phyloP scores from a whole-genome alignment of 2,888 invertebrate species.

The Trypoxylon attenuatum region DNA sequence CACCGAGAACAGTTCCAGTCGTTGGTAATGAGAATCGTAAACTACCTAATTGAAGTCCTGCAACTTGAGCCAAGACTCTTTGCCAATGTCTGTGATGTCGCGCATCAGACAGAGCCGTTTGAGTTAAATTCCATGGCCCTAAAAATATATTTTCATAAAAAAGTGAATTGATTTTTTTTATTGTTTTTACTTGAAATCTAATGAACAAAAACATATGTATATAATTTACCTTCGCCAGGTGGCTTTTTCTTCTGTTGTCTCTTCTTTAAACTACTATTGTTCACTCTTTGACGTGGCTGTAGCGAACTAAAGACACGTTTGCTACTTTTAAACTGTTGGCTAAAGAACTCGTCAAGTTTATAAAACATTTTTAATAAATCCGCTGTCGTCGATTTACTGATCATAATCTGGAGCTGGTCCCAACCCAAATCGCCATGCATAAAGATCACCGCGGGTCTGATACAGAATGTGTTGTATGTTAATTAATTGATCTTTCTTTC shows the following conservation, averaged over 20 bases:
- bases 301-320: constrained; percentile 90
- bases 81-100: constrained; percentile 97
- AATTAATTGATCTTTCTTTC: too few relatives aligned
- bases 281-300: constrained; percentile 75
- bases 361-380: constrained; percentile 97
- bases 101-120: constrained; percentile 77
- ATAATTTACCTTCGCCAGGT: constrained; percentile 71
- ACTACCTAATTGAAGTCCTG: constrained; percentile 86
- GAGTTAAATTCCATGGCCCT: constrained; percentile 68
- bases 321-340: constrained; percentile 97
- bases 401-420: constrained; percentile 98
- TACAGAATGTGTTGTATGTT: too few relatives aligned
- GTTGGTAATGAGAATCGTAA: constrained; percentile 82
- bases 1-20: constrained; percentile 87
- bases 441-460: constrained; percentile 92
- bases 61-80: constrained; percentile 86
- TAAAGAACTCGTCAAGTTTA: constrained; percentile 97
- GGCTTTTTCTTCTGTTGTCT: constrained; percentile 72
- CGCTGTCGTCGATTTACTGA: constrained; percentile 96
- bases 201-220: too few relatives aligned
- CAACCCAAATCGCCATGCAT: constrained; percentile 94
- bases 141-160: constrained; percentile 10
- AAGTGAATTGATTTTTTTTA: not conserved
- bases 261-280: constrained; percentile 67
- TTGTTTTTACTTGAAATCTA: not conserved